These are phyloP conservation scores for Rhaphigaster nebulosa DNA, from an alignment of 2,888 invertebrate genomes.

Conservation along the genomic window DNA sequence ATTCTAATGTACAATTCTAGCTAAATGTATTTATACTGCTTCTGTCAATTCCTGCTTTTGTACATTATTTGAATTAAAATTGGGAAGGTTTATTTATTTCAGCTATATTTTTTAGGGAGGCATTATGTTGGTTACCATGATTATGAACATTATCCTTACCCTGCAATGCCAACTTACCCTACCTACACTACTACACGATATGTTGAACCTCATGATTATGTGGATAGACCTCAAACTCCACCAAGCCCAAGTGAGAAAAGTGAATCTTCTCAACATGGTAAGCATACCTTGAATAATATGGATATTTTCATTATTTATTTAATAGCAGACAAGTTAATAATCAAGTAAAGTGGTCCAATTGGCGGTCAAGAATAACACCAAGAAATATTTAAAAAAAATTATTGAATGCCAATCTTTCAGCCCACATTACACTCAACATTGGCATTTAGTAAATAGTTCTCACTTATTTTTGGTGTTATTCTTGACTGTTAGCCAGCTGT, in stretches of 20 bases:
- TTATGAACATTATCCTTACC: constrained; percentile 73
- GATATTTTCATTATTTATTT: neutral
- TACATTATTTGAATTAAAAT: neutral
- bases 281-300: neutral
- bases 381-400: too few relatives aligned
- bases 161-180: constrained; percentile 65
- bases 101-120: constrained; percentile 63
- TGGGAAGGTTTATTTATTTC: neutral
- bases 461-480: too few relatives aligned
- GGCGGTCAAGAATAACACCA: too few relatives aligned
- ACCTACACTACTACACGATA: constrained; percentile 66
- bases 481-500: too few relatives aligned
- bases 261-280: constrained; percentile 68
- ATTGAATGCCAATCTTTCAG: too few relatives aligned
- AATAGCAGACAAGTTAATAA: neutral
- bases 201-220: constrained; percentile 67
- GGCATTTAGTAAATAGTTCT: too few relatives aligned
- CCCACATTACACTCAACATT: too few relatives aligned
- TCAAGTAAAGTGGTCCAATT: neutral
- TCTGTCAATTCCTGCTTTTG: neutral
- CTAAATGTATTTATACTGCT: neutral
- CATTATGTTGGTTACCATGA: constrained; percentile 71
- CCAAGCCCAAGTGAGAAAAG: constrained; percentile 67
- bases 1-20: too few relatives aligned
- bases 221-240: constrained; percentile 67